phyloP scores from a whole-genome alignment of 2,797 vertebrate species.

The Coluber constrictor region DNA sequence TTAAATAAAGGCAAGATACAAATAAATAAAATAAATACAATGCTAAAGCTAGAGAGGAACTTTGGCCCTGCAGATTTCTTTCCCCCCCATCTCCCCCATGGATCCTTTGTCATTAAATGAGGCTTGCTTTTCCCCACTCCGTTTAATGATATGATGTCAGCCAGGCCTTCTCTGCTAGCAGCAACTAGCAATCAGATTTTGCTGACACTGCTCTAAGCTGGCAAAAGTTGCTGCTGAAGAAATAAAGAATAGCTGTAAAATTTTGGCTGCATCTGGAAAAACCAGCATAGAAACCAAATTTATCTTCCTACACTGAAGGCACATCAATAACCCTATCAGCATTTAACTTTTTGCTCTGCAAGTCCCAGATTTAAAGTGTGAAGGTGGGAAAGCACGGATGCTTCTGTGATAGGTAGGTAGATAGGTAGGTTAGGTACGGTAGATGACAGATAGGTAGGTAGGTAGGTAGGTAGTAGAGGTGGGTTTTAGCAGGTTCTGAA shows the following conservation, averaged over 20 bases:
- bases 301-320: slow-evolving; percentile 15
- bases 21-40: not conserved
- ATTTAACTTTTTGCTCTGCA: slow-evolving; percentile 10
- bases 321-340: slow-evolving; percentile 25
- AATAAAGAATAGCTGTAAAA: slow-evolving; percentile 1
- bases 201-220: slow-evolving; percentile 22
- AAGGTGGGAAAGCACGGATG: slow-evolving; percentile 20
- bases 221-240: not conserved
- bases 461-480: too few relatives aligned
- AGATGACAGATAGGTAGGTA: too few relatives aligned
- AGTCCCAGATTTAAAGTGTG: slow-evolving; percentile 12
- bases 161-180: slow-evolving; percentile 1
- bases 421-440: too few relatives aligned
- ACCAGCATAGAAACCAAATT: slow-evolving; percentile 28
- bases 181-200: not conserved
- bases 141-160: not conserved
- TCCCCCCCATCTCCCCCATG: not conserved
- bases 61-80: not conserved
- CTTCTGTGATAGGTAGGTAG: not conserved
- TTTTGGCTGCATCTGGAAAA: slow-evolving; percentile 15
- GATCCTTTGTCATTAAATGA: slow-evolving; percentile 13
- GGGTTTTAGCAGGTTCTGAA: too few relatives aligned
- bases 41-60: not conserved
- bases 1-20: too few relatives aligned
- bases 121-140: not conserved